phyloP scores from a whole-genome alignment of 1,140 invertebrate species.

The Schlechtendalia chinensis region DNA sequence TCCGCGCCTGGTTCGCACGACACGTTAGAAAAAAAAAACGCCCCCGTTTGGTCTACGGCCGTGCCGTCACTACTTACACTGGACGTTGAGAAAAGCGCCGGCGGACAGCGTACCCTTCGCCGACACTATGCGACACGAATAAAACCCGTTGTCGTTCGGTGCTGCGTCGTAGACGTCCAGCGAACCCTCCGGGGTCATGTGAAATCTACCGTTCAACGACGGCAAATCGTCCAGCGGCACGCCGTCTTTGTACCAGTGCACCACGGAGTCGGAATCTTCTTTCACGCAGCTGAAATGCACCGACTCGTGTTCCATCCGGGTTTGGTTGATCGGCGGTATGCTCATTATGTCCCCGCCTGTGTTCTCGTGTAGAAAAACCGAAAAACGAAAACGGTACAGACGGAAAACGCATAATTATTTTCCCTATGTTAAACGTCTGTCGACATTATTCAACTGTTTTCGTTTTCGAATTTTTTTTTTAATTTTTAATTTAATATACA shows the following conservation, averaged over 20 bases:
- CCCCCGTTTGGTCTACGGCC: too few species aligned
- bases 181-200: constrained; percentile 68
- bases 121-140: constrained; percentile 82
- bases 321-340: constrained; percentile 83
- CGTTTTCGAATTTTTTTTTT: too few species aligned
- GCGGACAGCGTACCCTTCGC: constrained; percentile 78
- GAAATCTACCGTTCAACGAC: constrained; percentile 65
- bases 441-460: too few species aligned
- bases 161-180: constrained; percentile 71
- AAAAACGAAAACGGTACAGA: too few species aligned
- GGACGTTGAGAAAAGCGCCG: constrained; percentile 87
- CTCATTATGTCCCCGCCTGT: constrained; percentile 81
- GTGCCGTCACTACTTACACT: too few species aligned
- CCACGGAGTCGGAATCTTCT: constrained; percentile 65
- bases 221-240: constrained; percentile 63
- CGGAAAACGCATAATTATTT: too few species aligned
- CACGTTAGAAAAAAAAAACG: too few species aligned
- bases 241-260: constrained; percentile 72
- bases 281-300: constrained; percentile 79
- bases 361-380: too few species aligned
- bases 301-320: constrained; percentile 78
- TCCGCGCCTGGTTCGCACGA: too few species aligned
- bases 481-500: too few species aligned
- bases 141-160: constrained; percentile 83
- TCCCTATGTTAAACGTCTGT: too few species aligned